Percentiles rank a stretch among this genome's conserved stretches.
These are phyloP conservation scores for Lasioglossum zephyrum DNA, from an alignment of 2,888 invertebrate genomes.

Conservation along the genomic window DNA sequence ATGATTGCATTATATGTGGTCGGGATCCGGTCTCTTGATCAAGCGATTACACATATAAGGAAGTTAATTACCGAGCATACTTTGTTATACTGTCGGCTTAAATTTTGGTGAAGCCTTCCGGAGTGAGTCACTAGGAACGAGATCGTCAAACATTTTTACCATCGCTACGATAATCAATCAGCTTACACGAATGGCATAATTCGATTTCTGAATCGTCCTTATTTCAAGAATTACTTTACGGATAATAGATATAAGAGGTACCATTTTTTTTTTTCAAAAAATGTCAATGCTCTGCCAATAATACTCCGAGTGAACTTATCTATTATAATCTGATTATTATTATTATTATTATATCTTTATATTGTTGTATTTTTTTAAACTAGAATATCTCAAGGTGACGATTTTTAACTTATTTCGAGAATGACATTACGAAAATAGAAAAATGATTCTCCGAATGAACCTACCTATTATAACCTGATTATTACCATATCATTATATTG, in stretches of 20 bases:
- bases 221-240: too few relatives aligned
- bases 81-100: neutral
- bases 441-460: too few relatives aligned
- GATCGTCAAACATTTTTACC: neutral
- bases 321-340: too few relatives aligned
- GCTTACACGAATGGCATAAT: neutral
- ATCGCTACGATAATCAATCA: neutral
- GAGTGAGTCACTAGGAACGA: neutral
- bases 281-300: neutral
- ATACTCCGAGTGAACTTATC: neutral
- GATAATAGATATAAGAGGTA: too few relatives aligned
- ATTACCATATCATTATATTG: too few relatives aligned
- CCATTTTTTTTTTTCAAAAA: neutral
- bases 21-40: conserved; percentile 39
- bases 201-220: neutral
- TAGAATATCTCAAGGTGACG: too few relatives aligned
- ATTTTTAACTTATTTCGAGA: too few relatives aligned
- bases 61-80: conserved; percentile 25
- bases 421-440: too few relatives aligned
- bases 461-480: too few relatives aligned
- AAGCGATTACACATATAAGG: conserved; percentile 17
- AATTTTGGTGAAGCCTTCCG: neutral
- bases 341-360: too few relatives aligned
- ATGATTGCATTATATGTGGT: conserved; percentile 45
- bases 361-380: too few relatives aligned